These are phyloP conservation scores for Xiphophorus birchmanni DNA, from an alignment of 2,797 vertebrate genomes.

Conservation along the genomic window DNA sequence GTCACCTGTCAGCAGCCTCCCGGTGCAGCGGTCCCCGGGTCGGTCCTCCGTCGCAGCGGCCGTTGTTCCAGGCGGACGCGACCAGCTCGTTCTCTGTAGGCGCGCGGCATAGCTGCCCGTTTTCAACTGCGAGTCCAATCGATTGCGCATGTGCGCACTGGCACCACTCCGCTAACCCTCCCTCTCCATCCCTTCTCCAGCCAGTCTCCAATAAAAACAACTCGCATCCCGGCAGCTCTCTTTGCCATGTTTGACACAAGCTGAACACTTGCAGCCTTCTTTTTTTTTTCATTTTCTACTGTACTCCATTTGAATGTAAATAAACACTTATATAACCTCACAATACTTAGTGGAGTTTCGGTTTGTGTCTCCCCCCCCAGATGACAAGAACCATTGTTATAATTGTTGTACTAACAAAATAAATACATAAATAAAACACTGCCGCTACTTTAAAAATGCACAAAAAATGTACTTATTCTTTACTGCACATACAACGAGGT, in stretches of 20 bases:
- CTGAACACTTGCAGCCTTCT: slow-evolving; percentile 1
- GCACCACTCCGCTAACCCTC: slow-evolving; percentile 9
- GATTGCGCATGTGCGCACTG: slow-evolving; percentile 75
- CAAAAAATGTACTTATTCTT: not conserved
- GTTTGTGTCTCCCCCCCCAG: too few relatives aligned
- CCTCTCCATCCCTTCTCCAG: slow-evolving; percentile 10
- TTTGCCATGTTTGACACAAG: slow-evolving; percentile 10
- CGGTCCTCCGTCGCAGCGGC: slow-evolving; percentile 61
- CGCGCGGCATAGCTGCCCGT: slow-evolving; percentile 82
- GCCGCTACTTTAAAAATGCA: not conserved
- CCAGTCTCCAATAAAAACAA: slow-evolving; percentile 22
- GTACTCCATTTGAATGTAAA: not conserved
- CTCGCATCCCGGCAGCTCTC: not conserved
- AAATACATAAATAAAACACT: not conserved
- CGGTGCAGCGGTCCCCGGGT: slow-evolving; percentile 68
- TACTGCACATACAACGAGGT: not conserved
- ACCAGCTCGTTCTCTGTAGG: slow-evolving; percentile 69
- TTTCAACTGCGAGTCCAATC: slow-evolving; percentile 78
- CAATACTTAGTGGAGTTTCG: not conserved
- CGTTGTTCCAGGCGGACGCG: slow-evolving; percentile 72
- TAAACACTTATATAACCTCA: not conserved
- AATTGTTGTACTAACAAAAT: not conserved
- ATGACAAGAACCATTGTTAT: not conserved
- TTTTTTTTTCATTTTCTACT: not conserved
- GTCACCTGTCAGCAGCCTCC: slow-evolving; percentile 61